Evolutionary conservation across 1,140 invertebrate species (phyloP).

Genomic region (Cyphomyrmex costatus): DNA sequence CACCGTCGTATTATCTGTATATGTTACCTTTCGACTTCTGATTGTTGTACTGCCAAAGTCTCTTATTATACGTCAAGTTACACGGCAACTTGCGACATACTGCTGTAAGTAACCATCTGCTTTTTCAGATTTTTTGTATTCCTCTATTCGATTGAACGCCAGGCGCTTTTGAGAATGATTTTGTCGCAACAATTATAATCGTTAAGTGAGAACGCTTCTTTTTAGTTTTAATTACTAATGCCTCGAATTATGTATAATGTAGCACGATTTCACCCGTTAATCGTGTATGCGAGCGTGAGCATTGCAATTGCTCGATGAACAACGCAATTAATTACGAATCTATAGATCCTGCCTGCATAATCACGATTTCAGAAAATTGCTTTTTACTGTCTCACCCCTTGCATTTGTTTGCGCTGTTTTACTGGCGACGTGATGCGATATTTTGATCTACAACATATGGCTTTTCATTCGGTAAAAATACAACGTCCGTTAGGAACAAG

Average conservation of each 20-base stretch:
- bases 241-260: slow-evolving; percentile 52
- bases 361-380: slow-evolving; percentile 9
- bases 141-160: slow-evolving; percentile 59
- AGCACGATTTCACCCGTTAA: slow-evolving; percentile 14
- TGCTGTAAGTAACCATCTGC: slow-evolving; percentile 66
- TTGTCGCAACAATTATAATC: slow-evolving; percentile 51
- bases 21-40: slow-evolving; percentile 68
- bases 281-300: neutral
- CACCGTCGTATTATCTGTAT: slow-evolving; percentile 59
- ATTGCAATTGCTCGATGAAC: neutral
- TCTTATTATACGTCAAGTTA: slow-evolving; percentile 67
- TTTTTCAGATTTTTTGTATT: slow-evolving; percentile 73
- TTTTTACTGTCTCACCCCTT: neutral
- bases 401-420: slow-evolving; percentile 8
- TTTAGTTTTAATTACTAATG: slow-evolving; percentile 65
- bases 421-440: neutral
- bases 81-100: slow-evolving; percentile 60
- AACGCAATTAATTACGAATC: neutral
- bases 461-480: slow-evolving; percentile 28
- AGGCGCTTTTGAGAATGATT: slow-evolving; percentile 65
- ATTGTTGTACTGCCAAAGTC: slow-evolving; percentile 77
- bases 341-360: neutral
- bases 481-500: neutral
- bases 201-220: slow-evolving; percentile 66
- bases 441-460: neutral